A percentile compares a stretch with the other conserved stretches of the same genome.
phyloP scores from a whole-genome alignment of 2,888 invertebrate genomes.

The Choreutis nemorana region DNA sequence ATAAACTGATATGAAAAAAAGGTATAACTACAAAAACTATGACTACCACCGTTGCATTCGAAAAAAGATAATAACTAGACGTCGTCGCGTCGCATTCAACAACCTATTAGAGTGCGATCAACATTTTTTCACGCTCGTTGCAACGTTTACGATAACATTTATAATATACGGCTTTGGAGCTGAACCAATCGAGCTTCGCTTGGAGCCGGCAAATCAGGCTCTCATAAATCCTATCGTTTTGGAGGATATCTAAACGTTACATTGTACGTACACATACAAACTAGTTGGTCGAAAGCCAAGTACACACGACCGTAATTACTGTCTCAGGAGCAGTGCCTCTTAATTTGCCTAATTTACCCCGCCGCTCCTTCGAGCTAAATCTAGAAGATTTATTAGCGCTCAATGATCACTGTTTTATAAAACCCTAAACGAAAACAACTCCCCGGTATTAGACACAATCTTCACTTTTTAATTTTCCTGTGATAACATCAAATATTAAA shows the following conservation, averaged over 20 bases:
- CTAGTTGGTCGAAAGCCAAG: slow-evolving; percentile 50
- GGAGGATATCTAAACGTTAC: slow-evolving; percentile 10
- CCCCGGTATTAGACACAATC: too few relatives aligned
- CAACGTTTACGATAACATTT: slow-evolving; percentile 34
- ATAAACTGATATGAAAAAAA: too few relatives aligned
- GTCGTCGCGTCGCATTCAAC: neutral
- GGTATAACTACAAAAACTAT: too few relatives aligned
- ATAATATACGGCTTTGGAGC: slow-evolving; percentile 37
- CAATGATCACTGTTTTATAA: slow-evolving; percentile 52
- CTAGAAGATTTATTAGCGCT: slow-evolving; percentile 54
- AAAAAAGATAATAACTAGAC: too few relatives aligned
- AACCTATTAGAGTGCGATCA: slow-evolving; percentile 10
- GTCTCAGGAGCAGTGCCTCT: slow-evolving; percentile 52
- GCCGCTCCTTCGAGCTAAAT: slow-evolving; percentile 43
- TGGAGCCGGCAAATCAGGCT: slow-evolving; percentile 21
- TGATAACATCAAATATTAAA: too few relatives aligned
- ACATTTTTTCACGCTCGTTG: slow-evolving; percentile 20
- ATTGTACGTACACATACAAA: slow-evolving; percentile 21
- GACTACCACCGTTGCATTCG: too few relatives aligned
- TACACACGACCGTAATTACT: slow-evolving; percentile 53
- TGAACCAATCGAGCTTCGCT: slow-evolving; percentile 32
- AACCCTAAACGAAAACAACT: too few relatives aligned
- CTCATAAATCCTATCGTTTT: slow-evolving; percentile 26
- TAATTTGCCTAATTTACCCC: slow-evolving; percentile 62
- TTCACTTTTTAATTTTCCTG: too few relatives aligned